Percentiles rank a stretch among this genome's conserved stretches.
Evolutionary conservation across 1,140 invertebrate genomes (phyloP).

Genomic region (Drosophila kepulauana): DNA sequence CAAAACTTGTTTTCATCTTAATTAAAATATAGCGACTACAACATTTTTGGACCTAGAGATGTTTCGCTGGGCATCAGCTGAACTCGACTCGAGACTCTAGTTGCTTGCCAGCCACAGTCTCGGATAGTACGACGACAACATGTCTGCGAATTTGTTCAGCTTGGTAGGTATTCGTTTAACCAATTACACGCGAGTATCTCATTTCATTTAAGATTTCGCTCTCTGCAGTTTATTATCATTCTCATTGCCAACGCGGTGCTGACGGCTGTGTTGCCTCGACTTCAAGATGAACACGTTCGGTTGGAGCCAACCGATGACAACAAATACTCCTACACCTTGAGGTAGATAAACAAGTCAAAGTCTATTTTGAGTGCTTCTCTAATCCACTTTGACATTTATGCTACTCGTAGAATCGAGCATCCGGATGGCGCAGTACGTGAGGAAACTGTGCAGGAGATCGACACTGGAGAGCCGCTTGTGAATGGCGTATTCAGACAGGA

Average conservation of each 20-base stretch:
- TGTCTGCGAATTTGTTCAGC: constrained; percentile 19
- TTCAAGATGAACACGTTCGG: constrained; percentile 11
- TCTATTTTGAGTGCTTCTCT: neutral
- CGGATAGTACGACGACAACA: constrained; percentile 17
- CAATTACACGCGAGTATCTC: neutral
- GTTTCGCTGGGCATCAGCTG: neutral
- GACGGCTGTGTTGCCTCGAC: constrained; percentile 12
- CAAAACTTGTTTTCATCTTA: constrained; percentile 33
- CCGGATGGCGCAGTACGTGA: constrained; percentile 9
- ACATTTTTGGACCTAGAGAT: constrained; percentile 19
- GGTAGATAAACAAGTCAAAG: neutral
- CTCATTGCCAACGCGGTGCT: constrained; percentile 11
- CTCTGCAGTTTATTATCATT: constrained; percentile 14
- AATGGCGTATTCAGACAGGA: constrained; percentile 14
- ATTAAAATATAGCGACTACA: constrained; percentile 20
- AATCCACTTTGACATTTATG: neutral
- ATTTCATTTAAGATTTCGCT: neutral
- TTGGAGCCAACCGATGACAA: constrained; percentile 16
- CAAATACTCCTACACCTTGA: constrained; percentile 26
- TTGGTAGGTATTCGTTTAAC: constrained; percentile 5
- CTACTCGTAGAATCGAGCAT: constrained; percentile 14
- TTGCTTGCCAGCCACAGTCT: constrained; percentile 12
- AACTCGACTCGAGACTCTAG: constrained; percentile 1
- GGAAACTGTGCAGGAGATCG: constrained; percentile 19
- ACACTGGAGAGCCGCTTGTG: constrained; percentile 6